Conservation (phyloP, 2,797 vertebrate species). For the Danio kyathit region DNA sequence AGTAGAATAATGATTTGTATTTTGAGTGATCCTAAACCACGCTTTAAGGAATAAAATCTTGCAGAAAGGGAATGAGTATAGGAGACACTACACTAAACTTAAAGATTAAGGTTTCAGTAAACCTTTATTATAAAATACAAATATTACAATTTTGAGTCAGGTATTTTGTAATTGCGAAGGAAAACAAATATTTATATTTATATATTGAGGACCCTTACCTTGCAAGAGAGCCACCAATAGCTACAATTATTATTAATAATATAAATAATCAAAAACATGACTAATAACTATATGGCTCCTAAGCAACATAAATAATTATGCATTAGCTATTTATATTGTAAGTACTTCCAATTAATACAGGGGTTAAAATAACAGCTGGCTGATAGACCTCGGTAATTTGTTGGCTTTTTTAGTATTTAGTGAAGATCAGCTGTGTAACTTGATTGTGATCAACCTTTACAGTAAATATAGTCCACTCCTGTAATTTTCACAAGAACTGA, state of each 20-base stretch:
- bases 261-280: neutral
- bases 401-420: slow-evolving; percentile 29
- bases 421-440: slow-evolving; percentile 50
- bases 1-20: neutral
- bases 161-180: too few relatives aligned
- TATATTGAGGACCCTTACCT: neutral
- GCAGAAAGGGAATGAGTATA: neutral
- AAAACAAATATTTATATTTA: too few relatives aligned
- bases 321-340: neutral
- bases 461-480: slow-evolving; percentile 56
- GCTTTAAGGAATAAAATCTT: neutral
- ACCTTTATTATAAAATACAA: neutral
- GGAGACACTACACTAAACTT: neutral
- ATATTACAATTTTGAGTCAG: too few relatives aligned
- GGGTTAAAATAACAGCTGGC: neutral
- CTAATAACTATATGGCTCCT: neutral
- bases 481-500: slow-evolving; percentile 48
- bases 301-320: slow-evolving; percentile 1
- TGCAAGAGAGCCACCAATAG: neutral
- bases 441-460: slow-evolving; percentile 55
- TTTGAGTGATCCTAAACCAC: neutral
- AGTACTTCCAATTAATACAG: neutral
- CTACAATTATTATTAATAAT: neutral
- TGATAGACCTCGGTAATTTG: slow-evolving; percentile 1
- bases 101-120: neutral